phyloP scores from a whole-genome alignment of 1,140 invertebrate species.

The Cryptotermes secundus region DNA sequence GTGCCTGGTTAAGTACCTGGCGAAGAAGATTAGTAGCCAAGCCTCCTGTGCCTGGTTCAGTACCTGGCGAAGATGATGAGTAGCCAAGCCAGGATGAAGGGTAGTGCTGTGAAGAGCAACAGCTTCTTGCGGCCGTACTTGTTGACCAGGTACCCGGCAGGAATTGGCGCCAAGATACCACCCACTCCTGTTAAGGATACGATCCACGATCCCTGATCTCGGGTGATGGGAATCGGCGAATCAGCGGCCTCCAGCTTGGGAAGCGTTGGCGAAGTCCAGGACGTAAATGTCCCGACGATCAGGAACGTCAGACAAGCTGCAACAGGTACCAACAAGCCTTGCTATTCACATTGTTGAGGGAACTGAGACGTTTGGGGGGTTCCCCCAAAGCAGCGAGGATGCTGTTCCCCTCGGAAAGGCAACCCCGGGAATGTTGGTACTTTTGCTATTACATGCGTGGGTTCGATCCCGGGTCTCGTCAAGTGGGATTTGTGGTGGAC shows the following conservation, averaged over 20 bases:
- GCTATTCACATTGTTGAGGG: no score
- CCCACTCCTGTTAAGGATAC: conserved; percentile 45
- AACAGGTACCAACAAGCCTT: no score
- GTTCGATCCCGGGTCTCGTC: no score
- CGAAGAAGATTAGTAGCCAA: no score
- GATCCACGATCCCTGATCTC: conserved; percentile 45
- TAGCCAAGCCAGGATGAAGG: conserved; percentile 53
- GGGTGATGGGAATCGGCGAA: conserved; percentile 40
- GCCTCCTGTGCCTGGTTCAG: no score
- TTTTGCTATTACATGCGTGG: no score
- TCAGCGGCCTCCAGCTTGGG: conserved; percentile 41
- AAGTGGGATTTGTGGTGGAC: no score
- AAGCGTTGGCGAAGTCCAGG: conserved; percentile 47
- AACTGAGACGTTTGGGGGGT: no score
- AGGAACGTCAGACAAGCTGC: conserved; percentile 45
- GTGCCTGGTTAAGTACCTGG: no score
- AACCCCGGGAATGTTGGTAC: no score
- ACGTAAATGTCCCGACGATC: conserved; percentile 43
- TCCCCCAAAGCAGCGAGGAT: no score
- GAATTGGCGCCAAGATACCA: conserved; percentile 41
- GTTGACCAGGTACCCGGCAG: conserved; percentile 55
- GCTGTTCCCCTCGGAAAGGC: no score
- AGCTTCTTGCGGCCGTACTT: conserved; percentile 55
- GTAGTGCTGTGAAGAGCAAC: conserved; percentile 50
- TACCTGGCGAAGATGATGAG: conserved; percentile 47